Base-by-base conservation (phyloP, 2,888 invertebrate genomes). In the Morpho helenor region DNA sequence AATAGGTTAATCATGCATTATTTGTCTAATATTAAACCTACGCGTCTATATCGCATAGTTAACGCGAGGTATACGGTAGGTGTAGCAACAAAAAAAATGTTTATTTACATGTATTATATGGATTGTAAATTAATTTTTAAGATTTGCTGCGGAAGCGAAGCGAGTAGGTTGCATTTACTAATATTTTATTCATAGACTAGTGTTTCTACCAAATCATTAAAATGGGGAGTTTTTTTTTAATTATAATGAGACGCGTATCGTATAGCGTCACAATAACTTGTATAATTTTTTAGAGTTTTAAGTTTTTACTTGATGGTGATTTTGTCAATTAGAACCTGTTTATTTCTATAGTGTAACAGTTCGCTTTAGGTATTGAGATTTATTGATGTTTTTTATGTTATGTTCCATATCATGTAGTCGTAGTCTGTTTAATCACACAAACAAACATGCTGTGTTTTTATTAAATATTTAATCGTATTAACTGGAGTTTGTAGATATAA, bases 121-220 rank as follows among this genome's bases (percentile, higher is more conserved):
- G 56, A 80, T 87, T 87, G 85, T 76, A 82, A 77, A 80, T 80
- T 80, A 68, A 70, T 68, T 71, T 73, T 64, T 48, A 50, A 57
- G 55, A 46, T 72, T 71, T 67, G 65, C 78, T 74, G 77, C 70
- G 64, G 68, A 67, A 73, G 75, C 71, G 68, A 72, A 74, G 80
- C 74, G 77, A 82, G 81, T 86, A 87, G 84, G 74, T 82, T 88
- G 90, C 90, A 89, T 90, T 90, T 89, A 89, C 90, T 89, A 89
- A 88, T 89, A 81, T 86, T 85, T 86, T 87, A 86, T 82, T 42
- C 69, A 76, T 87, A 88, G 85, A 72, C 57, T 87, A 86, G 82
- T 78, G 82, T 84, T 85, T 82, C 83, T 88, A 88, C 89, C 89
- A 87, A 89, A 88, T 85, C 75, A 75, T 77, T 77, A 69, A 76